Evolutionary conservation across 2,888 invertebrate species (phyloP), one percentile per base, ranked within the genome.

Genomic region (Piscicola geometra): DNA sequence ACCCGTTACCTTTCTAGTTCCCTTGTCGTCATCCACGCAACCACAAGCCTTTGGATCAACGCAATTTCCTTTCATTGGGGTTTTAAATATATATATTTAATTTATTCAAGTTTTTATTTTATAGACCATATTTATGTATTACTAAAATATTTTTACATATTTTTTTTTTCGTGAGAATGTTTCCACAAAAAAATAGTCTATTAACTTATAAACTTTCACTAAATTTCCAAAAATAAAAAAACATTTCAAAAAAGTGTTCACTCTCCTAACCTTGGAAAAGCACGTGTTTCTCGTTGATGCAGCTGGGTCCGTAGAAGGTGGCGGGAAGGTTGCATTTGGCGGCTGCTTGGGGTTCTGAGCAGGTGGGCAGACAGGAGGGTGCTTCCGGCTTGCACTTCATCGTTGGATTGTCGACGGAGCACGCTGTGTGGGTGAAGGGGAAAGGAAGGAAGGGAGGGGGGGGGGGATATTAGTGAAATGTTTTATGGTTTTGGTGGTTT

Each of bases 41-140:
- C 36, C 70, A 25, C 70, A 70, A 3, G 2, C 25, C 2, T 9
- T 21, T 28, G 70, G 41, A 3, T 70, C 70, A 15, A 70, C 25
- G 25, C 70, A 70, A 3, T 25, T 33, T 3, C 70, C 70, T 69
- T n/a, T 70, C 15, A 67, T 64, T n/a, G 64, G 30, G n/a, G n/a
- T n/a, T n/a, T n/a, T n/a, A n/a, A n/a, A n/a, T n/a, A n/a, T n/a
- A n/a, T n/a, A n/a, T n/a, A n/a, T n/a, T n/a, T n/a, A n/a, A n/a
- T n/a, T n/a, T n/a, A n/a, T n/a, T n/a, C n/a, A n/a, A n/a, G n/a
- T n/a, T n/a, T n/a, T n/a, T n/a, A n/a, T n/a, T n/a, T n/a, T n/a
- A n/a, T n/a, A n/a, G n/a, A n/a, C n/a, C n/a, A n/a, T n/a, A n/a
- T n/a, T n/a, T n/a, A n/a, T n/a, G n/a, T n/a, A n/a, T n/a, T n/a